phyloP scores from a whole-genome alignment of 2,888 invertebrate genomes.

The Neuroscelio doddi region DNA sequence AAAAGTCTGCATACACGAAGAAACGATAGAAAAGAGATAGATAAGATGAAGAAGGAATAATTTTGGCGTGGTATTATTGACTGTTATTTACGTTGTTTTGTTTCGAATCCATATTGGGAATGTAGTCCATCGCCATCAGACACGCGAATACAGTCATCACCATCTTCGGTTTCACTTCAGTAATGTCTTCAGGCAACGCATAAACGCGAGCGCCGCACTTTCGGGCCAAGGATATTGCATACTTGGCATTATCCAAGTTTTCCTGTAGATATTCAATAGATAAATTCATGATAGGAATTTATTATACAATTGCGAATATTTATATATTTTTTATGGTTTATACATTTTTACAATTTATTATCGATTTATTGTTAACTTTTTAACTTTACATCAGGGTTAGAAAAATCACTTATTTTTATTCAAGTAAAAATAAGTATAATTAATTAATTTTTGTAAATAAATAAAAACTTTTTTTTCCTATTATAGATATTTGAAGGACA shows the following conservation, averaged over 20 bases:
- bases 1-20: constrained; percentile 29
- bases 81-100: constrained; percentile 61
- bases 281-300: too few relatives aligned
- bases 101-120: constrained; percentile 85
- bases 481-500: too few relatives aligned
- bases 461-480: too few relatives aligned
- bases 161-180: constrained; percentile 98
- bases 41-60: constrained; percentile 1
- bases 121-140: constrained; percentile 97
- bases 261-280: constrained; percentile 80
- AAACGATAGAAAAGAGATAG: constrained; percentile 9
- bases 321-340: too few relatives aligned
- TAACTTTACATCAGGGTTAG: too few relatives aligned
- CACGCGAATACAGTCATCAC: constrained; percentile 99
- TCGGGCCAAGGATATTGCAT: constrained; percentile 98
- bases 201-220: constrained; percentile 98
- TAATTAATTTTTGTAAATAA: too few relatives aligned
- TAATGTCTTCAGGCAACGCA: constrained; percentile 98
- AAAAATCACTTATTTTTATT: too few relatives aligned
- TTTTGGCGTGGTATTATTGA: constrained; percentile 26
- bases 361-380: too few relatives aligned
- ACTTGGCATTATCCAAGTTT: constrained; percentile 97
- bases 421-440: too few relatives aligned
- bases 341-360: too few relatives aligned
- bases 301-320: too few relatives aligned